A percentile compares a stretch with the other conserved stretches of the same genome.
These are phyloP conservation scores for Drosophila repletoides DNA, from an alignment of 1,140 invertebrate species.

Conservation along the genomic window DNA sequence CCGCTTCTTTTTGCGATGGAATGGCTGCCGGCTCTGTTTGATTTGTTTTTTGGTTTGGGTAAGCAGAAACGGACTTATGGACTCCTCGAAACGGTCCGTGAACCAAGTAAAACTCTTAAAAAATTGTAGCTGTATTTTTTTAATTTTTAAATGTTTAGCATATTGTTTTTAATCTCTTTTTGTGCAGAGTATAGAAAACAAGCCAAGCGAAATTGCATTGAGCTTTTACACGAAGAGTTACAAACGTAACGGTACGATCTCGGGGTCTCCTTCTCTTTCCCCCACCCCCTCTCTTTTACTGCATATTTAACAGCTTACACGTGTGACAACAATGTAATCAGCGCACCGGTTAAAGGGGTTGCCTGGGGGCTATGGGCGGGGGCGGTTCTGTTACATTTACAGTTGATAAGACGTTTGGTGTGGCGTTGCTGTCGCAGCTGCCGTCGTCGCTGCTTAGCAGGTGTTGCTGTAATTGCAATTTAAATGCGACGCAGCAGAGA, in stretches of 20 bases:
- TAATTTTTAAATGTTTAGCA: too few relatives aligned
- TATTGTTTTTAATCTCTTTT: too few relatives aligned
- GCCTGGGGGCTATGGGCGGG: neutral
- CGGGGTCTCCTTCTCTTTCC: neutral
- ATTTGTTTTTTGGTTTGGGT: too few relatives aligned
- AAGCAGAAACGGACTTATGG: too few relatives aligned
- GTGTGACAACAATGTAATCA: conserved; percentile 59
- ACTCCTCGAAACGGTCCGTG: too few relatives aligned
- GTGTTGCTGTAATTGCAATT: conserved; percentile 46
- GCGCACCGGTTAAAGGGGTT: neutral
- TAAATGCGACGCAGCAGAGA: conserved; percentile 28
- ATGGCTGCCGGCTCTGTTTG: too few relatives aligned
- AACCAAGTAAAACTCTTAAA: too few relatives aligned
- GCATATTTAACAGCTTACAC: conserved; percentile 63
- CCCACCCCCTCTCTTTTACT: conserved; percentile 1
- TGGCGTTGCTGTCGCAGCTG: conserved; percentile 11
- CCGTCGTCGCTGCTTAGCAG: conserved; percentile 11
- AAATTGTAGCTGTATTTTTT: too few relatives aligned
- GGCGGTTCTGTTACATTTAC: conserved; percentile 19
- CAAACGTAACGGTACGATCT: neutral
- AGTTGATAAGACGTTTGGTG: conserved; percentile 41
- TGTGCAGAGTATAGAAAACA: too few relatives aligned
- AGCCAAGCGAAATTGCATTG: neutral
- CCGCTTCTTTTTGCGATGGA: too few relatives aligned
- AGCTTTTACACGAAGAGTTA: neutral